Conservation (phyloP, 53 echinoderm and acorn worm genomes). For the Zoroaster sp. region DNA sequence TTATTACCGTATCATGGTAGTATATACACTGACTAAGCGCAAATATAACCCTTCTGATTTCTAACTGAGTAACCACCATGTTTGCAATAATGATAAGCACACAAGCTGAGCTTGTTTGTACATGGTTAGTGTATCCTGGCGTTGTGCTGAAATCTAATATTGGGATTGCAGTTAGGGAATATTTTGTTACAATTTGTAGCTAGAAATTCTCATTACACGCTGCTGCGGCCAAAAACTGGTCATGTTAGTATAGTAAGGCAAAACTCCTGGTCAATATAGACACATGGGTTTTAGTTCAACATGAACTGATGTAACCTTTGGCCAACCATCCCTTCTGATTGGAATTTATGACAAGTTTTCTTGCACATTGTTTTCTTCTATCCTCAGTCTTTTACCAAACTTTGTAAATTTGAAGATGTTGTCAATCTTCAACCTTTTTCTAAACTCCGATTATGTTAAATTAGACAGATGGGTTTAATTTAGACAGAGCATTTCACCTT, state of each 20-base stretch:
- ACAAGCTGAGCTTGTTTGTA: conserved; percentile 2
- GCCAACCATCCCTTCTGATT: no score
- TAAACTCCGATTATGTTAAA: no score
- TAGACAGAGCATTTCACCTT: not conserved
- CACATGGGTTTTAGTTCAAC: no score
- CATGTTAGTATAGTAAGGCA: not conserved
- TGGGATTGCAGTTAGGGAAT: not conserved
- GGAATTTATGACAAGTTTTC: no score
- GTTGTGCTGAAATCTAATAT: not conserved
- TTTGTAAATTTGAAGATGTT: no score
- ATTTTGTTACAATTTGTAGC: conserved; percentile 3
- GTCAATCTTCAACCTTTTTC: no score
- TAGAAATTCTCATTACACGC: not conserved
- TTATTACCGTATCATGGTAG: conserved; percentile 23
- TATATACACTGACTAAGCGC: not conserved
- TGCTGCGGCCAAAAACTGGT: not conserved
- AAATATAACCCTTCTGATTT: not conserved
- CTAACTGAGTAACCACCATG: conserved; percentile 17
- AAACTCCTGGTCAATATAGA: not conserved
- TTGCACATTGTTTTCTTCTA: no score
- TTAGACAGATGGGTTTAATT: not conserved
- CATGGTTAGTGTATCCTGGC: not conserved
- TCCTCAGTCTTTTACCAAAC: no score
- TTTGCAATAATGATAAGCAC: conserved; percentile 31
- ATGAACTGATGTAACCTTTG: no score